Percentiles rank a stretch among this genome's conserved stretches.
Conservation (phyloP, 2,888 invertebrate species). For the Lycophotia porphyrea region DNA sequence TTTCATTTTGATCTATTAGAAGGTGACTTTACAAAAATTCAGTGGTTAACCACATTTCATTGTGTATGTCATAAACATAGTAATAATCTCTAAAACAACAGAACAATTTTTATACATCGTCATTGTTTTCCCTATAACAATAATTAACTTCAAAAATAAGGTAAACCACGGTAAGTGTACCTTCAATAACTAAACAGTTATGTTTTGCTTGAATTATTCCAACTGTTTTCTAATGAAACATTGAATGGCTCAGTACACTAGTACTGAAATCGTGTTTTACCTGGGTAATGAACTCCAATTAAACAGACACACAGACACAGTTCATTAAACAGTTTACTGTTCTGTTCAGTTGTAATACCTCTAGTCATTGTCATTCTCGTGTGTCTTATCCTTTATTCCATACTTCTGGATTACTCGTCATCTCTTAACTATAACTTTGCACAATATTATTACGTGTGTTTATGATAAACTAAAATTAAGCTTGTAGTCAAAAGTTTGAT, state of each 20-base stretch:
- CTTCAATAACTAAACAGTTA: constrained; percentile 3
- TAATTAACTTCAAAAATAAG: constrained; percentile 33
- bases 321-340: background rate
- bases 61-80: constrained; percentile 1
- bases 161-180: constrained; percentile 14
- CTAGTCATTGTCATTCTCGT: background rate
- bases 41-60: background rate
- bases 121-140: constrained; percentile 20
- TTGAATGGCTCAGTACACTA: constrained; percentile 17
- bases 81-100: background rate
- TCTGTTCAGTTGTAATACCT: background rate
- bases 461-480: background rate
- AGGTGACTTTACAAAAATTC: background rate
- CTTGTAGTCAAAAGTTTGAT: background rate
- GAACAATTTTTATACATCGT: background rate
- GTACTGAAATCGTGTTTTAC: constrained; percentile 15
- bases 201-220: constrained; percentile 17
- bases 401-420: background rate
- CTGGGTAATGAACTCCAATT: constrained; percentile 7
- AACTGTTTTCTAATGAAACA: constrained; percentile 34
- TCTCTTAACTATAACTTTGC: background rate
- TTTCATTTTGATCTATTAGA: background rate
- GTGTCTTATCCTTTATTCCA: background rate
- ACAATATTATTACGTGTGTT: background rate
- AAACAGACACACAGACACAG: background rate